A percentile compares a stretch with the other conserved stretches of the same genome.
phyloP scores from a whole-genome alignment of 2,113 vertebrate species.

The Indicator maculatus region DNA sequence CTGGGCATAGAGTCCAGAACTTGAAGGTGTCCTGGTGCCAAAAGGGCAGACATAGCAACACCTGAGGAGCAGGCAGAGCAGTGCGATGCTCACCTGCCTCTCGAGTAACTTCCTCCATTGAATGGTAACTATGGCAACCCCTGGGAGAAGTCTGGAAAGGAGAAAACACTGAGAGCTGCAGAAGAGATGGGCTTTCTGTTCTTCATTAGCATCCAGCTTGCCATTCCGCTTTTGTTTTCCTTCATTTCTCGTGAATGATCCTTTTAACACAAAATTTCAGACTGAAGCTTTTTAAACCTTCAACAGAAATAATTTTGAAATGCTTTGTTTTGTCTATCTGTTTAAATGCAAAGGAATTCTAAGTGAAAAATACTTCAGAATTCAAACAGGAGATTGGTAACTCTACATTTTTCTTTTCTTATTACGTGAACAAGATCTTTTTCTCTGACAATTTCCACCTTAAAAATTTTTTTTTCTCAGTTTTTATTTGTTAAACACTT shows the following conservation, averaged over 20 bases:
- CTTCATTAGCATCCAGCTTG: not conserved
- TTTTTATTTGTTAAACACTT: not conserved
- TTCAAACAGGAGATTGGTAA: not conserved
- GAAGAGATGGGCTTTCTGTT: not conserved
- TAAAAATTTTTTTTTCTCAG: not conserved
- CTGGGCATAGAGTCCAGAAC: not conserved
- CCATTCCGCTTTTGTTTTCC: not conserved
- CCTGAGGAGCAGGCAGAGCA: not conserved
- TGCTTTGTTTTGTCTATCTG: not conserved
- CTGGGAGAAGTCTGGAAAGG: not conserved
- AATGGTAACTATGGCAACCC: not conserved
- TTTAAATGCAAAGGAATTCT: not conserved
- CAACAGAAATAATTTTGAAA: not conserved
- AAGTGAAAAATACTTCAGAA: not conserved
- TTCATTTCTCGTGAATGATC: not conserved
- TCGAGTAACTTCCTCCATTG: not conserved
- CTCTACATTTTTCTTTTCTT: not conserved
- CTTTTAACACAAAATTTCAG: not conserved
- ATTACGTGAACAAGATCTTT: not conserved
- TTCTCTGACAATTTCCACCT: not conserved
- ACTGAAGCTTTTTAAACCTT: not conserved
- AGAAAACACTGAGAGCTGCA: not conserved
- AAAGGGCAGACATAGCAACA: not conserved
- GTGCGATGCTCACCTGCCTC: fast-evolving
- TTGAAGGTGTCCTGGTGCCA: not conserved